Evolutionary conservation across 2,797 vertebrate genomes (phyloP).

Genomic region (Enteromius unitaeniatus): DNA sequence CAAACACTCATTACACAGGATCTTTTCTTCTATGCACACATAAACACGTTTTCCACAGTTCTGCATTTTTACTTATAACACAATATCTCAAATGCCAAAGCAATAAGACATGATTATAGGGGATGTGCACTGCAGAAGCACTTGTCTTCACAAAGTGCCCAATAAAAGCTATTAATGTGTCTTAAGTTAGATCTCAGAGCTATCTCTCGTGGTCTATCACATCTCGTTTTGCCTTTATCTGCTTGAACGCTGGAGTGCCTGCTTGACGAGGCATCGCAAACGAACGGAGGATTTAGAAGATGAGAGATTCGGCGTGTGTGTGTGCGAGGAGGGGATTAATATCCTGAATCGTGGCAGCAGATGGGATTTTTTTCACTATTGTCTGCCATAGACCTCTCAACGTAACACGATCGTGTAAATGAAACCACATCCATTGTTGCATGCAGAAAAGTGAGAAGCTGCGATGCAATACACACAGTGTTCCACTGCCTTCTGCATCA

Average conservation of each 20-base stretch:
- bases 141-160: slow-evolving; percentile 33
- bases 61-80: slow-evolving; percentile 12
- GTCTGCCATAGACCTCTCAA: slow-evolving; percentile 34
- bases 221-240: slow-evolving; percentile 21
- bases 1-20: neutral
- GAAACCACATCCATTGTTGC: slow-evolving; percentile 47
- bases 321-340: slow-evolving; percentile 61
- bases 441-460: slow-evolving; percentile 20
- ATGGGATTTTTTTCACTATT: slow-evolving; percentile 41
- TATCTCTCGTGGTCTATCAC: neutral
- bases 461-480: neutral
- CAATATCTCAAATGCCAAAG: slow-evolving; percentile 23
- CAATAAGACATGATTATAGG: slow-evolving; percentile 29
- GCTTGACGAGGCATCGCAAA: slow-evolving; percentile 32
- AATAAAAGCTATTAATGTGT: slow-evolving; percentile 35
- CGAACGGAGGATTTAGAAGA: slow-evolving; percentile 58
- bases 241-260: slow-evolving; percentile 18
- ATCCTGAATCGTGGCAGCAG: slow-evolving; percentile 57
- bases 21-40: neutral
- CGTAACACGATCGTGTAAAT: slow-evolving; percentile 49
- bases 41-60: neutral
- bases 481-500: neutral
- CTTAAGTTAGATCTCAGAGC: slow-evolving; percentile 26
- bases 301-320: slow-evolving; percentile 50
- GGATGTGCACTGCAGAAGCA: slow-evolving; percentile 11